These are phyloP conservation scores for Metopolophium dirhodum DNA, from an alignment of 1,140 invertebrate species.

Conservation along the genomic window DNA sequence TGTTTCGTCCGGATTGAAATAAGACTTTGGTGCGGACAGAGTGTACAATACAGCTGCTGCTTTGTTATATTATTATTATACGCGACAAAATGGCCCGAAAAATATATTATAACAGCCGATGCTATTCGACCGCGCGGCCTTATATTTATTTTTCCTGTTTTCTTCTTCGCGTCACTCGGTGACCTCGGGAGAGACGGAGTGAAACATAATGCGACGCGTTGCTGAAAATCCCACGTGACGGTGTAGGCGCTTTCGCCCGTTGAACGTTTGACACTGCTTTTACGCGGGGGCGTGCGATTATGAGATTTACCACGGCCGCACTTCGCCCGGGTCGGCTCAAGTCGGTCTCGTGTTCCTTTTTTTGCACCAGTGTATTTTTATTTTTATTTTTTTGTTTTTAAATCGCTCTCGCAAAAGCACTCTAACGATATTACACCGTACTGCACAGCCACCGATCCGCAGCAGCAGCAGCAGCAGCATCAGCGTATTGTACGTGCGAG, in stretches of 20 bases:
- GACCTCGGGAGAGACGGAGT: neutral
- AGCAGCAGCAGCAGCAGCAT: no score
- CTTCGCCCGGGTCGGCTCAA: neutral
- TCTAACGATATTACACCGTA: neutral
- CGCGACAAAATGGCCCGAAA: neutral
- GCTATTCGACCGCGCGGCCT: neutral
- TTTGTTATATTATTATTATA: neutral
- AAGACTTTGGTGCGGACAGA: neutral
- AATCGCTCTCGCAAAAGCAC: slow-evolving; percentile 2
- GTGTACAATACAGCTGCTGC: no score
- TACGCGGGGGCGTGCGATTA: neutral
- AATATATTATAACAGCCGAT: neutral
- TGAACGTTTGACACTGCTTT: neutral
- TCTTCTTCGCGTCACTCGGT: neutral
- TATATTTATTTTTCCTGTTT: neutral
- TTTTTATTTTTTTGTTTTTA: neutral
- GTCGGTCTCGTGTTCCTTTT: neutral
- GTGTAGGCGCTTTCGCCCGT: neutral
- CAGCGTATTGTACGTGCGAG: no score
- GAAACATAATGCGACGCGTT: neutral
- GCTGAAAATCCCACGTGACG: neutral
- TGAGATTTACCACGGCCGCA: neutral
- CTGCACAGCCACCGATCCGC: neutral
- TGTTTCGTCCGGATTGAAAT: neutral
- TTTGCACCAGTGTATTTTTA: neutral